These are phyloP conservation scores for Otocyon megalotis DNA, from an alignment of 2,113 vertebrate genomes.

Conservation along the genomic window DNA sequence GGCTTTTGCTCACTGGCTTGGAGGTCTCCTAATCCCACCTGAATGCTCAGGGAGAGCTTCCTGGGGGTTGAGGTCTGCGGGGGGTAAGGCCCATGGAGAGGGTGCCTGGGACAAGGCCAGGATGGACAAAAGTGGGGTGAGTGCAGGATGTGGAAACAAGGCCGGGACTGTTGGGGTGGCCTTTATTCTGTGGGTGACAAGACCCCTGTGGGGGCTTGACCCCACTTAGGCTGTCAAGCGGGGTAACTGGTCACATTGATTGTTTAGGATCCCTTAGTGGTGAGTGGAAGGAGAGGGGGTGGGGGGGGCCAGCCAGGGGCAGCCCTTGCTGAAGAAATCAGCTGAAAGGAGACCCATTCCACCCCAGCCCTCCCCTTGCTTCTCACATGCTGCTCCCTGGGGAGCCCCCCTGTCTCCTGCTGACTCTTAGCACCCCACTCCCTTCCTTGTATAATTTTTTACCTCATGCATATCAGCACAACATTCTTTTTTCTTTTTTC, in stretches of 20 bases:
- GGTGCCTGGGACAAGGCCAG: no score
- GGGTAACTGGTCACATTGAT: background rate
- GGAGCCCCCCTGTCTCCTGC: no score
- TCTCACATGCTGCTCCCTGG: background rate
- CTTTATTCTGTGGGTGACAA: no score
- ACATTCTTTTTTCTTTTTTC: background rate
- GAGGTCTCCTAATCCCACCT: background rate
- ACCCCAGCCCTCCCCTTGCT: accelerated
- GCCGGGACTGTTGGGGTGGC: background rate
- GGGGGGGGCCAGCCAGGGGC: background rate
- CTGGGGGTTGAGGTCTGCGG: background rate
- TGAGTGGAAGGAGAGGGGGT: no score
- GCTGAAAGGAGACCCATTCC: background rate
- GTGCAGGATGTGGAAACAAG: background rate
- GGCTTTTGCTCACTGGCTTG: background rate
- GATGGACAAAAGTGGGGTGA: background rate
- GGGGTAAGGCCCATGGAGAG: background rate
- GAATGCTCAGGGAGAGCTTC: background rate
- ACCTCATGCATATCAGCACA: accelerated
- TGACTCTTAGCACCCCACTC: no score
- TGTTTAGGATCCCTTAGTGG: background rate
- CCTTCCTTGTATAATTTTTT: background rate
- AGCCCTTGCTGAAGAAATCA: background rate
- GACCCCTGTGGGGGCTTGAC: no score
- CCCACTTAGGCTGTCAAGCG: background rate